Evolutionary conservation across 2,113 vertebrate species (phyloP).

Genomic region (Trogon surrucura): DNA sequence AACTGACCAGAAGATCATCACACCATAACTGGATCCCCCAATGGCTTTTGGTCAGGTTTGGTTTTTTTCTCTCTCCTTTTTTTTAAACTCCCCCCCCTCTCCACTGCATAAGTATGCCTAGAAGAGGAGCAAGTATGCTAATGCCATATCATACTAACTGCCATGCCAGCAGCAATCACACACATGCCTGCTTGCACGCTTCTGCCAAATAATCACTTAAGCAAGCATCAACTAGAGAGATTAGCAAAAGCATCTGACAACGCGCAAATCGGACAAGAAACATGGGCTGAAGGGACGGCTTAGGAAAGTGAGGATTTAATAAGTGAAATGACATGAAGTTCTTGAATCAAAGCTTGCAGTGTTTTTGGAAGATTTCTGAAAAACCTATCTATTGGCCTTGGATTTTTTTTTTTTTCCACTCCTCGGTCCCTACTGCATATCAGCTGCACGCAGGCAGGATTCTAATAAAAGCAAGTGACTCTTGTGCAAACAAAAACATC

Average conservation of each 20-base stretch:
- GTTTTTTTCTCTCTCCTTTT: background rate
- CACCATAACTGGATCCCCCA: rapidly evolving
- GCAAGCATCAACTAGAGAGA: slow-evolving; percentile 46
- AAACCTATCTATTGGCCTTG: slow-evolving; percentile 32
- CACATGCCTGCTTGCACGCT: background rate
- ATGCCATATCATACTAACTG: slow-evolving; percentile 17
- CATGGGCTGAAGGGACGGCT: background rate
- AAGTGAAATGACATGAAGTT: slow-evolving; percentile 1
- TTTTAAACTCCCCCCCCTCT: background rate
- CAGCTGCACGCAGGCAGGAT: slow-evolving; percentile 68
- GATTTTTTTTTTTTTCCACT: slow-evolving; percentile 1
- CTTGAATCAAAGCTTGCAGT: slow-evolving; percentile 38
- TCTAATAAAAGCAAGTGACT: slow-evolving; percentile 77
- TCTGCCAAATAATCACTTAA: slow-evolving; percentile 65
- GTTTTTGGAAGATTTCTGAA: slow-evolving; percentile 24
- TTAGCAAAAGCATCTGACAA: slow-evolving; percentile 63
- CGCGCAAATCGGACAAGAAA: slow-evolving; percentile 1
- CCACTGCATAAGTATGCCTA: background rate
- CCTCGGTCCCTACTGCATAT: slow-evolving; percentile 54
- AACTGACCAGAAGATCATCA: background rate
- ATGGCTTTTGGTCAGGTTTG: background rate
- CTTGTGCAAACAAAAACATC: slow-evolving; percentile 63
- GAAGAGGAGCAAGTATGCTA: slow-evolving; percentile 30
- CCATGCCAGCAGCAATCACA: slow-evolving; percentile 43
- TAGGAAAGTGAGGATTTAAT: slow-evolving; percentile 43